phyloP scores from a whole-genome alignment of 2,113 vertebrate species.

The Anser brachyrhynchus region DNA sequence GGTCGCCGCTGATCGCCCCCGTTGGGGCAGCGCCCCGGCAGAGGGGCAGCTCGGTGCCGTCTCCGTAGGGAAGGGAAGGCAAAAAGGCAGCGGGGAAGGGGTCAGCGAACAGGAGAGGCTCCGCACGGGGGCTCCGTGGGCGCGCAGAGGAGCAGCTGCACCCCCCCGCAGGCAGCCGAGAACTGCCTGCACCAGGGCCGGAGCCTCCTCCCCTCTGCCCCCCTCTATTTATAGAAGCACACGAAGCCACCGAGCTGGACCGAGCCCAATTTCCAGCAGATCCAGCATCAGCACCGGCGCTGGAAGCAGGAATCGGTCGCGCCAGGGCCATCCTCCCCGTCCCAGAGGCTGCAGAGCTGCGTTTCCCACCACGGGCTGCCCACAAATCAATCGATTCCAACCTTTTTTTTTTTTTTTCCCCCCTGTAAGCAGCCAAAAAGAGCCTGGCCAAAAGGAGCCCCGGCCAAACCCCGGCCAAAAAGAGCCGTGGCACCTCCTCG shows the following conservation, averaged over 20 bases:
- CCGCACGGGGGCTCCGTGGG: not conserved
- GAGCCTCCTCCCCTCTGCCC: not conserved
- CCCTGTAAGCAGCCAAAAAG: not conserved
- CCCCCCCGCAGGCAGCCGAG: fast-evolving
- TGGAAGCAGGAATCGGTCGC: not conserved
- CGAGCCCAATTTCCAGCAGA: not conserved
- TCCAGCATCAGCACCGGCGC: not conserved
- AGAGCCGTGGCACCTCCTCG: fast-evolving
- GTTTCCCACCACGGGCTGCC: not conserved
- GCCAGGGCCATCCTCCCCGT: fast-evolving
- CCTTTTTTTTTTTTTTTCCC: fast-evolving
- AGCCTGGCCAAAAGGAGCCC: not conserved
- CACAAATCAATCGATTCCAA: not conserved
- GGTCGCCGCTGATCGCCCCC: fast-evolving
- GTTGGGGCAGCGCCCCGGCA: fast-evolving
- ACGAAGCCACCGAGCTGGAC: not conserved
- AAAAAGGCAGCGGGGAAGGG: not conserved
- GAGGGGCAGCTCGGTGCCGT: no score
- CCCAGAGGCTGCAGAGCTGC: fast-evolving
- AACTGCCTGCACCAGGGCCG: fast-evolving
- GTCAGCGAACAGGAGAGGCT: not conserved
- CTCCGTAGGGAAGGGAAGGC: not conserved
- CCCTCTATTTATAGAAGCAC: not conserved
- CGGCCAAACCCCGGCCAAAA: fast-evolving
- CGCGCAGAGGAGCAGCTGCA: not conserved